phyloP scores from a whole-genome alignment of 2,888 invertebrate genomes.

The Rhyacophila evoluta region DNA sequence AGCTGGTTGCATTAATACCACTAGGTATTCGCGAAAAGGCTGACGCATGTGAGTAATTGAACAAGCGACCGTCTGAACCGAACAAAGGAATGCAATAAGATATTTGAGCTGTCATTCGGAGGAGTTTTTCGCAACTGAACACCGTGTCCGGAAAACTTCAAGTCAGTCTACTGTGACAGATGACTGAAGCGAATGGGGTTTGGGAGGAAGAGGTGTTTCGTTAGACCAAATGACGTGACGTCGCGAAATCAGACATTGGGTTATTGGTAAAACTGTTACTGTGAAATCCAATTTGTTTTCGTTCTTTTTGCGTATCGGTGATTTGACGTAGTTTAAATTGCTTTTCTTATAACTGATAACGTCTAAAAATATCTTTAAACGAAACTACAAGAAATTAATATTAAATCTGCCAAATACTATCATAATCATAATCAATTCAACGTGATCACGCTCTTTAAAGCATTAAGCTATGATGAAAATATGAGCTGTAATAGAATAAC shows the following conservation, averaged over 20 bases:
- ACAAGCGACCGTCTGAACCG: constrained; percentile 10
- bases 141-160: constrained; percentile 23
- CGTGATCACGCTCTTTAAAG: no score
- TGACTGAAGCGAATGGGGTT: background rate
- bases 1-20: background rate
- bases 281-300: constrained; percentile 12
- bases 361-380: no score
- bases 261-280: constrained; percentile 12
- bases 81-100: constrained; percentile 49
- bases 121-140: constrained; percentile 1
- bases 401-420: no score
- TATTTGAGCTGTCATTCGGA: constrained; percentile 43
- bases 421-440: no score
- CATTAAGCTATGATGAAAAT: no score
- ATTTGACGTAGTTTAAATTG: constrained; percentile 10
- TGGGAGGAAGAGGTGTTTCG: background rate
- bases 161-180: constrained; percentile 24
- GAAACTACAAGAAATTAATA: no score
- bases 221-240: constrained; percentile 33
- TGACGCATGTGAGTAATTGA: constrained; percentile 22
- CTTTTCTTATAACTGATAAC: background rate
- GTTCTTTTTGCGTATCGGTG: background rate
- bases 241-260: constrained; percentile 13
- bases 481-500: no score
- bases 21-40: background rate